These are phyloP conservation scores for Lates japonicus DNA, from an alignment of 2,797 vertebrate species.

Conservation along the genomic window DNA sequence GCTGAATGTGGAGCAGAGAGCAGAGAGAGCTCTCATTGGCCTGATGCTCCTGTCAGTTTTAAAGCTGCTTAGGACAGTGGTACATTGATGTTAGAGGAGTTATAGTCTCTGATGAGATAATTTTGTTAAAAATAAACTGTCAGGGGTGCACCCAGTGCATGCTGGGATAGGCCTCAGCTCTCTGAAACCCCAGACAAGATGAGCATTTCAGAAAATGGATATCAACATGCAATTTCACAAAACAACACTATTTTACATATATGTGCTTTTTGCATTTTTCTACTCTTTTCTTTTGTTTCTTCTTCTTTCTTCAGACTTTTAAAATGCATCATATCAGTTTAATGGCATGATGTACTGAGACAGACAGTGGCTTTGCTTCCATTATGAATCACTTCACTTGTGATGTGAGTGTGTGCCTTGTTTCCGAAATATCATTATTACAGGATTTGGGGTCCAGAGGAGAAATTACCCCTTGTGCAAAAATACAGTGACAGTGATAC, in stretches of 20 bases:
- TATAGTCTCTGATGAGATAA: constrained; percentile 2
- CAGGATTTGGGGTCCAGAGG: too few relatives aligned
- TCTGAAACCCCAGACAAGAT: neutral
- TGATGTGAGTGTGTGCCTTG: too few relatives aligned
- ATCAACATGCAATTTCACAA: neutral
- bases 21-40: constrained; percentile 54
- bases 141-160: neutral
- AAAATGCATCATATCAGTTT: neutral
- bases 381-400: too few relatives aligned
- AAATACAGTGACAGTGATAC: too few relatives aligned
- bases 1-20: constrained; percentile 77
- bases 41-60: constrained; percentile 51
- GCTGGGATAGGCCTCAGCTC: neutral
- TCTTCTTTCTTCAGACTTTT: too few relatives aligned
- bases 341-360: neutral
- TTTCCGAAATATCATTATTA: too few relatives aligned
- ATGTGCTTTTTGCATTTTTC: too few relatives aligned
- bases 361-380: too few relatives aligned
- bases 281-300: too few relatives aligned
- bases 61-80: constrained; percentile 33
- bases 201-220: too few relatives aligned
- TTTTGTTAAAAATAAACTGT: neutral
- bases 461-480: neutral
- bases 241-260: neutral
- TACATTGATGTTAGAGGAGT: constrained; percentile 34